Evolutionary conservation across 2,888 invertebrate genomes (phyloP), one percentile per base, ranked within the genome.

Genomic region (Drosophila histrio): DNA sequence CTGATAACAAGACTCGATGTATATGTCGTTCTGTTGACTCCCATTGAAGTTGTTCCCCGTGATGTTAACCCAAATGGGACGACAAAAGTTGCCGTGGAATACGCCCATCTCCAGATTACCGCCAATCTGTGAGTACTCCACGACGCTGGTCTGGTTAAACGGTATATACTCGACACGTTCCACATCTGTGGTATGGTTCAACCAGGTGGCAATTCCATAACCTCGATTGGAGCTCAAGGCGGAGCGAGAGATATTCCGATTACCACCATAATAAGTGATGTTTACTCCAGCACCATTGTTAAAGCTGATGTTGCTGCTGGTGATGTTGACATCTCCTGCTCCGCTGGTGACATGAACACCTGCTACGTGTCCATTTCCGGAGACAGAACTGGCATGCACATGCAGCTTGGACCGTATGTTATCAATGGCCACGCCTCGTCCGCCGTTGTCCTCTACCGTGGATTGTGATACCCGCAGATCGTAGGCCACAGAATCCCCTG

Each of bases 201-300:
- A 92, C 97, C 98, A 98, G 7, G 98, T 94, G 0, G 98, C 96
- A 19, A 98, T 91, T 2, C 98, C 98, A 84, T 96, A 96, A 7
- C 98, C 97, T 72, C 94, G 94, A 91, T 99, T 99, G 0, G 96
- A 96, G 50, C 95, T 96, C 21, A 99, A 92, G 22, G 95, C 95
- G 41, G 97, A 96, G 78, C 95, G 93, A 9, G 99, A 98, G 65
- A 99, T 94, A 88, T 99, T 98, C 70, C 97, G 94, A 81, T 96
- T 96, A 0, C 99, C 99, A 0, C 99, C 99, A 2, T 97, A 96
- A 66, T 97, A 97, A 0, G 98, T 98, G 9, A 99, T 95, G 91
- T 99, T 99, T 8, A 99, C 94, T 0, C 99, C 99, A 87, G 98
- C 98, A 1, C 98, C 98, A 88, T 95, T 94, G 90, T 99, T 99